phyloP scores from a whole-genome alignment of 2,888 invertebrate species.

The Anagyrus pseudococci region DNA sequence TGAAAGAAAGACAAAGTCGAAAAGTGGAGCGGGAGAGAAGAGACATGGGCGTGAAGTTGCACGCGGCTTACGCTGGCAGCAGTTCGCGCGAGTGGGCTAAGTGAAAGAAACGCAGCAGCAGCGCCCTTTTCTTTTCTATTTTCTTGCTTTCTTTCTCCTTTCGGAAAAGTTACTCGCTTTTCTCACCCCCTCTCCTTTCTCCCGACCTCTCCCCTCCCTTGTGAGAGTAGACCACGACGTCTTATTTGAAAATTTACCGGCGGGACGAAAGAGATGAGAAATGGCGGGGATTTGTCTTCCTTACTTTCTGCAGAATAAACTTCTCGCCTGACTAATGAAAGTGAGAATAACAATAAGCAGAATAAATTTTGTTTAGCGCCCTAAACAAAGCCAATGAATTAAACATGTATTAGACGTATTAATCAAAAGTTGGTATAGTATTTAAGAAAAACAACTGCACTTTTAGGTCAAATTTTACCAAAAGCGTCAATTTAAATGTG shows the following conservation, averaged over 20 bases:
- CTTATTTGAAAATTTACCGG: slow-evolving; percentile 35
- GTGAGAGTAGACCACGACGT: slow-evolving; percentile 21
- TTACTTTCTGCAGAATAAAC: slow-evolving; percentile 33
- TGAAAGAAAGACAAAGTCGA: too few relatives aligned
- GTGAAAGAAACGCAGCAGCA: slow-evolving; percentile 31
- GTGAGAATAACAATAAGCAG: slow-evolving; percentile 34
- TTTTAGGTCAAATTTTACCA: too few relatives aligned
- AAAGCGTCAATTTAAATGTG: too few relatives aligned
- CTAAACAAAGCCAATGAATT: slow-evolving; percentile 12
- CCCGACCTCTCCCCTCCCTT: slow-evolving; percentile 7
- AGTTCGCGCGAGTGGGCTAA: slow-evolving; percentile 31
- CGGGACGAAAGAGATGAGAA: slow-evolving; percentile 29
- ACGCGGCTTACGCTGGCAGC: not conserved
- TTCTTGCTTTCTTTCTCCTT: slow-evolving; percentile 13
- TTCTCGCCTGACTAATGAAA: slow-evolving; percentile 30
- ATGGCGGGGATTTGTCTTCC: slow-evolving; percentile 33
- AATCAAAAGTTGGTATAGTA: slow-evolving; percentile 2
- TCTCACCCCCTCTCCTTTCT: not conserved
- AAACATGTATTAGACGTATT: slow-evolving; percentile 17
- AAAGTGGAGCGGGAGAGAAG: slow-evolving; percentile 11
- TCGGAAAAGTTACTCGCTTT: not conserved
- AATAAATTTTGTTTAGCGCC: slow-evolving; percentile 31
- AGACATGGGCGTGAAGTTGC: slow-evolving; percentile 36
- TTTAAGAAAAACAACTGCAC: too few relatives aligned
- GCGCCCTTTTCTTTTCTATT: not conserved